These are phyloP conservation scores for Tetragonula clypearis DNA, from an alignment of 1,140 invertebrate genomes.

Conservation along the genomic window DNA sequence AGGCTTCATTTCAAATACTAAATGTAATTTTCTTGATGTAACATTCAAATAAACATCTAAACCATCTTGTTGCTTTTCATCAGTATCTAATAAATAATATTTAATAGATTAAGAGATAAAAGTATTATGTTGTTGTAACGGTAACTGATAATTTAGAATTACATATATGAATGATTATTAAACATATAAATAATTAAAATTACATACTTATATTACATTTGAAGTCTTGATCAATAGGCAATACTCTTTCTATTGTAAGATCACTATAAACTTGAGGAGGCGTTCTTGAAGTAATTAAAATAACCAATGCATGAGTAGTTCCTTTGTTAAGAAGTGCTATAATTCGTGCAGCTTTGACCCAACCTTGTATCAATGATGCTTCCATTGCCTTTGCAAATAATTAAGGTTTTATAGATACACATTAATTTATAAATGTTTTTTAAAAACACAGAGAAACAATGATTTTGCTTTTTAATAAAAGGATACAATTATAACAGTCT, in stretches of 20 bases:
- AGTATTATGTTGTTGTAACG: not conserved
- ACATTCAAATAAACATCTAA: slow-evolving; percentile 84
- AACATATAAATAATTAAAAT: not conserved
- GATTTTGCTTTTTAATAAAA: slow-evolving; percentile 63
- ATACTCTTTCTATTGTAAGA: slow-evolving; percentile 87
- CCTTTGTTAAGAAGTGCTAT: slow-evolving; percentile 87
- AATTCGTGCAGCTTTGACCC: slow-evolving; percentile 82
- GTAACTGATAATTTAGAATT: not conserved
- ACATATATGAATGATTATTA: slow-evolving; percentile 3
- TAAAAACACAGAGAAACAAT: slow-evolving; percentile 2
- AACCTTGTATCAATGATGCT: slow-evolving; percentile 83
- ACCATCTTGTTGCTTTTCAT: slow-evolving; percentile 80
- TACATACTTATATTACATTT: slow-evolving; percentile 88
- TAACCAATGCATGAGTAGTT: slow-evolving; percentile 85
- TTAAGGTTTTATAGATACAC: slow-evolving; percentile 62
- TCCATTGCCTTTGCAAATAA: slow-evolving; percentile 75
- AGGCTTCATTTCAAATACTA: slow-evolving; percentile 85
- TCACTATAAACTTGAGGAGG: slow-evolving; percentile 87
- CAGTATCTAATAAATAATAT: slow-evolving; percentile 80
- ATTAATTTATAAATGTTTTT: not conserved
- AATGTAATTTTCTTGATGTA: slow-evolving; percentile 82
- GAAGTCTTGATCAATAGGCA: slow-evolving; percentile 89
- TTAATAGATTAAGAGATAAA: not conserved
- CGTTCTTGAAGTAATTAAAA: slow-evolving; percentile 83
- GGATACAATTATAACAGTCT: slow-evolving; percentile 83